Percentiles rank a stretch among this genome's conserved stretches.
These are phyloP conservation scores for Drosophila sproati DNA, from an alignment of 1,140 invertebrate genomes.

Conservation along the genomic window DNA sequence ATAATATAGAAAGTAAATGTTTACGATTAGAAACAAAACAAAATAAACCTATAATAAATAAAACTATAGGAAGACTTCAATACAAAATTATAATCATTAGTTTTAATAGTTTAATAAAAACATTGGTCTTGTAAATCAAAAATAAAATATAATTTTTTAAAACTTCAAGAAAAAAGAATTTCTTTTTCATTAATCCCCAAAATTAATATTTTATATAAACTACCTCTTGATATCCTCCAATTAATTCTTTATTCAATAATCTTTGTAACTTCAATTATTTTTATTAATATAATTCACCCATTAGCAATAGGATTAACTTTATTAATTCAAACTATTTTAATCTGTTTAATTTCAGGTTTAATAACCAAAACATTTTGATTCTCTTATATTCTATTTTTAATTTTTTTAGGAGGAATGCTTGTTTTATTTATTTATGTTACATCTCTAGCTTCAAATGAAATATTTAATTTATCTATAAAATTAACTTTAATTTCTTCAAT, in stretches of 20 bases:
- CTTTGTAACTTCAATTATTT: slow-evolving; percentile 65
- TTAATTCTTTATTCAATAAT: slow-evolving; percentile 76
- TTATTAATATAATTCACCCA: slow-evolving; percentile 70
- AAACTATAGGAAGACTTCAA: slow-evolving; percentile 81
- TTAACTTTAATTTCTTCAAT: slow-evolving; percentile 43
- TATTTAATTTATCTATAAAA: slow-evolving; percentile 84
- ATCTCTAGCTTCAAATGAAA: slow-evolving; percentile 86
- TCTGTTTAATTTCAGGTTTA: slow-evolving; percentile 58
- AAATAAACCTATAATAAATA: slow-evolving; percentile 76
- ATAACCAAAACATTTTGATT: slow-evolving; percentile 61
- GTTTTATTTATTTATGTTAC: slow-evolving; percentile 79
- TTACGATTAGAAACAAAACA: slow-evolving; percentile 85
- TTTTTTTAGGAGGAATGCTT: slow-evolving; percentile 48
- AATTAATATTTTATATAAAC: slow-evolving; percentile 87
- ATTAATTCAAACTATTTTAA: slow-evolving; percentile 85
- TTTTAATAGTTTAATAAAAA: slow-evolving; percentile 87
- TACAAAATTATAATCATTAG: slow-evolving; percentile 84
- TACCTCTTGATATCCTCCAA: slow-evolving; percentile 85
- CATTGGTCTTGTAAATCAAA: slow-evolving; percentile 87
- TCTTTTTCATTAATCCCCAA: slow-evolving; percentile 87
- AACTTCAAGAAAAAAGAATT: slow-evolving; percentile 86
- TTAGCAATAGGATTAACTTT: slow-evolving; percentile 85
- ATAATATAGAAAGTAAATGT: slow-evolving; percentile 85
- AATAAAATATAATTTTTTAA: slow-evolving; percentile 85
- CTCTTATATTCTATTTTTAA: slow-evolving; percentile 56